These are phyloP conservation scores for Bombus waltoni DNA, from an alignment of 1,140 invertebrate species.

Conservation along the genomic window DNA sequence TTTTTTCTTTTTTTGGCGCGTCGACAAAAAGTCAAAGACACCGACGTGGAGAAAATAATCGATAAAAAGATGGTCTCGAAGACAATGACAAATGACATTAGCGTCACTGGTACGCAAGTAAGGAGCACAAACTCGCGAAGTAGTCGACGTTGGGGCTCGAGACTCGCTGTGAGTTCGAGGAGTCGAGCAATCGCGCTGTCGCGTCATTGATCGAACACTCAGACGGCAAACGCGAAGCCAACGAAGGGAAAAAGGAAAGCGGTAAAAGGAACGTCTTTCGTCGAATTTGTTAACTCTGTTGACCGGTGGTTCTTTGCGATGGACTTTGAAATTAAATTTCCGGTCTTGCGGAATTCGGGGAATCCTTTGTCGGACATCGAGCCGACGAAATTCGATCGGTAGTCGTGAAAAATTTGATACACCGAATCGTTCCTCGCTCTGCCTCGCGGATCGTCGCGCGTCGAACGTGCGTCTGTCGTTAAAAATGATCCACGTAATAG, in stretches of 20 bases:
- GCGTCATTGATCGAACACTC: conserved; percentile 19
- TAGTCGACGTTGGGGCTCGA: background rate
- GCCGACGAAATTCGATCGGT: conserved; percentile 64
- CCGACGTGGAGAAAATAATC: background rate
- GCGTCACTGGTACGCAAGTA: conserved; percentile 29
- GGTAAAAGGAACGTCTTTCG: conserved; percentile 26
- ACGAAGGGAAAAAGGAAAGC: conserved; percentile 15
- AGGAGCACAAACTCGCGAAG: conserved; percentile 29
- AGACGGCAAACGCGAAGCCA: background rate
- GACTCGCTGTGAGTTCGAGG: conserved; percentile 10
- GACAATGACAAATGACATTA: conserved; percentile 34
- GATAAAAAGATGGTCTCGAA: background rate
- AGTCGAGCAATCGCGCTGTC: conserved; percentile 48
- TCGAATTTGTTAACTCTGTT: conserved; percentile 66
- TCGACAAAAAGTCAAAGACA: background rate
- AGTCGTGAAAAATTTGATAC: conserved; percentile 47
- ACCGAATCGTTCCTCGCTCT: conserved; percentile 32
- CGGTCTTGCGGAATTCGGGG: conserved; percentile 58
- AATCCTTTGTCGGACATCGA: conserved; percentile 59
- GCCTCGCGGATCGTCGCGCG: background rate
- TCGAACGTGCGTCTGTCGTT: background rate
- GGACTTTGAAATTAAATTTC: conserved; percentile 66
- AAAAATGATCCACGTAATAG: background rate
- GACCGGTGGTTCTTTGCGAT: conserved; percentile 54
- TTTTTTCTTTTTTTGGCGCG: background rate